These are phyloP conservation scores for Falcunculus frontatus DNA, from an alignment of 2,113 vertebrate species.

Conservation along the genomic window DNA sequence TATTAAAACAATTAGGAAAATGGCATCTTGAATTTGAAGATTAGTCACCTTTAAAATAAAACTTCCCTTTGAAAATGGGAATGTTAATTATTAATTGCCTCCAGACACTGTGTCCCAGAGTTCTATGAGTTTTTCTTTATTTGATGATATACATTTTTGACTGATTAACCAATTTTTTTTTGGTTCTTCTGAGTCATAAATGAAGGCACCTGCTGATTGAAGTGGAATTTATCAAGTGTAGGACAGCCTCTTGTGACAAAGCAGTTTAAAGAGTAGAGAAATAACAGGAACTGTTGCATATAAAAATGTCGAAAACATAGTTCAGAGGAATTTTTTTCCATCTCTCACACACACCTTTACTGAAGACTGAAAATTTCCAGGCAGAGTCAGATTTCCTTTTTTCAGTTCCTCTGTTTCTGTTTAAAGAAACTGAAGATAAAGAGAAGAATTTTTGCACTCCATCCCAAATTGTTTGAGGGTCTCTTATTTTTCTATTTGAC, in stretches of 20 bases:
- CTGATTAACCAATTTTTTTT: background rate
- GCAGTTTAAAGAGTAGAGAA: background rate
- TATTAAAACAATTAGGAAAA: background rate
- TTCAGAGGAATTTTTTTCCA: background rate
- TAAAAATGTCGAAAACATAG: background rate
- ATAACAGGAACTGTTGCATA: background rate
- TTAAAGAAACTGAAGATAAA: background rate
- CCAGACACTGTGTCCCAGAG: background rate
- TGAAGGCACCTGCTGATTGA: slow-evolving; percentile 15
- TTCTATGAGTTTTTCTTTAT: background rate
- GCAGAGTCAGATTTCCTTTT: background rate
- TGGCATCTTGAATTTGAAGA: background rate
- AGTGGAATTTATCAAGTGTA: slow-evolving; percentile 5
- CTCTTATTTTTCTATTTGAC: background rate
- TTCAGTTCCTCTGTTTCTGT: background rate
- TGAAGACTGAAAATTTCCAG: background rate
- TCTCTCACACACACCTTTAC: background rate
- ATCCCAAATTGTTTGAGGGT: background rate
- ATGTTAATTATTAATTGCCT: background rate
- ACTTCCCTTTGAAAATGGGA: background rate
- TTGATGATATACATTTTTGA: slow-evolving; percentile 27
- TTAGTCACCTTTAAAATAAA: background rate
- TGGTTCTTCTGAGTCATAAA: background rate
- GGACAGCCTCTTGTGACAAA: background rate
- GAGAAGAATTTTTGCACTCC: background rate